A percentile compares a stretch with the other conserved stretches of the same genome.
These are phyloP conservation scores for Ptilorrhoa leucosticta DNA, from an alignment of 2,113 vertebrate genomes.

Conservation along the genomic window DNA sequence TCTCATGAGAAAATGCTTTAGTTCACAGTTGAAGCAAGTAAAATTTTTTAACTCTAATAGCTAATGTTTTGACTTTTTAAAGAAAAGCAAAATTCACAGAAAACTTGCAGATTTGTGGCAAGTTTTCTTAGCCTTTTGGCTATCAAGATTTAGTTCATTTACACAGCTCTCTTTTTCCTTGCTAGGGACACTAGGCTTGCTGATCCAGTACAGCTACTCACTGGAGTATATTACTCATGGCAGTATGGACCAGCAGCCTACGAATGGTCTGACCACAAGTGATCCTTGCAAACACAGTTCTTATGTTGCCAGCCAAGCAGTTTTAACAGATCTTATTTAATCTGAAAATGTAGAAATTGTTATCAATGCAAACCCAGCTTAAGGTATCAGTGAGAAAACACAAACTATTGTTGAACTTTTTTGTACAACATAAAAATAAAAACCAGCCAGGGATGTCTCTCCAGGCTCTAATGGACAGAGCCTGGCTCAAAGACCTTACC, in stretches of 20 bases:
- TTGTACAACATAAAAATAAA: background rate
- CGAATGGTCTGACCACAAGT: background rate
- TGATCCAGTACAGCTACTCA: background rate
- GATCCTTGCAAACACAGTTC: background rate
- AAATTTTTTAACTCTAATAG: background rate
- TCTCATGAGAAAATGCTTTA: background rate
- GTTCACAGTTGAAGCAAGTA: constrained; percentile 12
- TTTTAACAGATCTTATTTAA: background rate
- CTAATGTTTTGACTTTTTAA: constrained; percentile 2
- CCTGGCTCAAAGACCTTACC: background rate
- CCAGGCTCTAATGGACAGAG: background rate
- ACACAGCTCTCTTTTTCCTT: constrained; percentile 7
- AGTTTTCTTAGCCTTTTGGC: background rate
- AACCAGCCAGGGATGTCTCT: background rate
- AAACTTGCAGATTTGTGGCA: background rate
- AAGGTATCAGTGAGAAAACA: background rate
- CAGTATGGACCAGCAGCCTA: background rate
- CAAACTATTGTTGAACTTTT: background rate
- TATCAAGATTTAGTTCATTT: background rate
- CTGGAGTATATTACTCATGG: background rate
- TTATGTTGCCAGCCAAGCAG: background rate
- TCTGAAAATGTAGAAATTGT: background rate
- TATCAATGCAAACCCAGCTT: background rate
- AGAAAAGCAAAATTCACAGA: constrained; percentile 19
- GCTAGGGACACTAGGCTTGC: background rate